Conservation (phyloP, 1,140 invertebrate species). For the Neodiprion virginianus region DNA sequence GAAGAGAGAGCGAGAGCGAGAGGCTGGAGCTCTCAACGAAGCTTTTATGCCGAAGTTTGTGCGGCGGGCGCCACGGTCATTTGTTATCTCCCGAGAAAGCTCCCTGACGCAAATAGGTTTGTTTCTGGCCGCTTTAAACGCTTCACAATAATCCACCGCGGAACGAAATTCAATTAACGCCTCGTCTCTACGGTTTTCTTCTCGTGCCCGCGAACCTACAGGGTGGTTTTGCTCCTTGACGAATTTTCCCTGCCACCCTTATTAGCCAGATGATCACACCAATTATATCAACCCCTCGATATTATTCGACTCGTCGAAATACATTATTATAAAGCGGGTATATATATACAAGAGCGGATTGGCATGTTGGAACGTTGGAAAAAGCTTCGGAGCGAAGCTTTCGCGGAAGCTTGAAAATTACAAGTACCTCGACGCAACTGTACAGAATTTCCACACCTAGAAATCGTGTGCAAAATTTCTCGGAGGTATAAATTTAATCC, state of each 20-base stretch:
- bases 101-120: constrained; percentile 51
- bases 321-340: too few relatives aligned
- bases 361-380: too few relatives aligned
- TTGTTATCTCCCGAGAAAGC: constrained; percentile 49
- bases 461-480: too few relatives aligned
- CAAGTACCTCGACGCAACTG: too few relatives aligned
- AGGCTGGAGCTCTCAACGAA: constrained; percentile 30
- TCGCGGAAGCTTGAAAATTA: too few relatives aligned
- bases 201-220: neutral
- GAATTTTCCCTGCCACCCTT: neutral
- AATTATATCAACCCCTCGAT: too few relatives aligned
- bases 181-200: constrained; percentile 3
- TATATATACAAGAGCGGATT: too few relatives aligned
- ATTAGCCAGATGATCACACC: too few relatives aligned
- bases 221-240: neutral
- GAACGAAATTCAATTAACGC: constrained; percentile 47
- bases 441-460: too few relatives aligned
- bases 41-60: constrained; percentile 50
- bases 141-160: constrained; percentile 20
- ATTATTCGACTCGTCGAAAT: too few relatives aligned
- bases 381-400: too few relatives aligned
- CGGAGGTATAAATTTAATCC: neutral
- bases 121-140: constrained; percentile 47
- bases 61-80: constrained; percentile 42
- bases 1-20: neutral